Evolutionary conservation across 2,888 invertebrate genomes (phyloP).

Genomic region (Pseudococcus jackbeardsleyi): DNA sequence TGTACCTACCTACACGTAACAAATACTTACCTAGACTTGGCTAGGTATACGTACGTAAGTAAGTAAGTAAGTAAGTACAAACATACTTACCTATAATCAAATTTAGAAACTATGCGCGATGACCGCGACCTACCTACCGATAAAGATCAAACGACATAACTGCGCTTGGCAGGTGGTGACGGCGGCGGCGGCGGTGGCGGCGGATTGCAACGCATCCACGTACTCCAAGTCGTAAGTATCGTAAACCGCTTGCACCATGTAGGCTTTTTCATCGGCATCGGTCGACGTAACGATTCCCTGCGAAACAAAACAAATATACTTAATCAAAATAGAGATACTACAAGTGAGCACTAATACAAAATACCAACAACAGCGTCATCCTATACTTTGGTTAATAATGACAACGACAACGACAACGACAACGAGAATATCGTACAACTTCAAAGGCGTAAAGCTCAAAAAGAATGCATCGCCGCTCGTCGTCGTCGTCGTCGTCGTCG

Average conservation of each 20-base stretch:
- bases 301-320: slow-evolving; percentile 42
- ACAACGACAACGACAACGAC: no score
- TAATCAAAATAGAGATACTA: no score
- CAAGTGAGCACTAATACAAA: no score
- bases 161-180: not conserved
- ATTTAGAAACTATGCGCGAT: no score
- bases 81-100: no score
- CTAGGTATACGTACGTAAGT: no score
- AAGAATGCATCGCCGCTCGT: not conserved
- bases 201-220: not conserved
- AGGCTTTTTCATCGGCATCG: slow-evolving; percentile 61
- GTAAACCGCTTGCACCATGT: slow-evolving; percentile 68
- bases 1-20: no score
- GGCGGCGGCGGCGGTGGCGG: no score
- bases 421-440: no score
- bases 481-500: not conserved
- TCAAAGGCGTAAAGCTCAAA: slow-evolving; percentile 25
- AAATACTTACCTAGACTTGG: no score
- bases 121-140: slow-evolving; percentile 66
- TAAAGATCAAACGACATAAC: slow-evolving; percentile 67
- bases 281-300: slow-evolving; percentile 67
- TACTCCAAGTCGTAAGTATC: slow-evolving; percentile 67
- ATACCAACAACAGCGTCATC: not conserved
- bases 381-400: no score
- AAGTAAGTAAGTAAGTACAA: no score